These are phyloP conservation scores for Drosophila anomalata DNA, from an alignment of 2,888 invertebrate genomes.

Conservation along the genomic window DNA sequence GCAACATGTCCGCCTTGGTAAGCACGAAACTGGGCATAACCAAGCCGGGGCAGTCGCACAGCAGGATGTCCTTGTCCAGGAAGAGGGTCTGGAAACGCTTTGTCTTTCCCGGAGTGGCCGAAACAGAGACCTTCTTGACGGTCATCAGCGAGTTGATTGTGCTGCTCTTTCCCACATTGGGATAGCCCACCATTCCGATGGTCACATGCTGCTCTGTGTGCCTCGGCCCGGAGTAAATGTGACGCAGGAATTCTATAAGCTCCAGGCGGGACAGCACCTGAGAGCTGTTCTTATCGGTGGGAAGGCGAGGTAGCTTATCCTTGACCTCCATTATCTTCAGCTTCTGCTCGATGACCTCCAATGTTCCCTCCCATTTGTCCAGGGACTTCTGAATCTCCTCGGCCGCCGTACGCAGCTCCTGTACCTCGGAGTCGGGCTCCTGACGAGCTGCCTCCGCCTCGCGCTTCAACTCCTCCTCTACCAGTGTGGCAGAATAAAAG, in stretches of 20 bases:
- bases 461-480: conserved; percentile 85
- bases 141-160: conserved; percentile 97
- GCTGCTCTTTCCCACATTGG: conserved; percentile 99
- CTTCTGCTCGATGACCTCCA: conserved; percentile 85
- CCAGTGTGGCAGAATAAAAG: conserved; percentile 95
- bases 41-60: conserved; percentile 99
- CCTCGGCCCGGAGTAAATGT: conserved; percentile 85
- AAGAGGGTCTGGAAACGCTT: conserved; percentile 97
- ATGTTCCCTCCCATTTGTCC: conserved; percentile 85
- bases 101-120: conserved; percentile 99
- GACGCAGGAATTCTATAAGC: conserved; percentile 89
- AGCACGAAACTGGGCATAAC: conserved; percentile 99
- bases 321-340: conserved; percentile 75
- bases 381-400: conserved; percentile 85
- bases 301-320: conserved; percentile 26
- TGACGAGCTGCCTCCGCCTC: conserved; percentile 50
- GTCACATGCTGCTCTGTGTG: conserved; percentile 87
- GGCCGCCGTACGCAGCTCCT: conserved; percentile 85
- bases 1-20: conserved; percentile 96
- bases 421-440: conserved; percentile 55
- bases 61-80: conserved; percentile 90
- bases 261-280: conserved; percentile 87
- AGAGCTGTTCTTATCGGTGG: conserved; percentile 71
- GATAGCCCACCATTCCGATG: conserved; percentile 98
- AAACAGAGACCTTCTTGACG: conserved; percentile 95